These are phyloP conservation scores for Diabrotica undecimpunctata DNA, from an alignment of 1,140 invertebrate genomes.

Conservation along the genomic window DNA sequence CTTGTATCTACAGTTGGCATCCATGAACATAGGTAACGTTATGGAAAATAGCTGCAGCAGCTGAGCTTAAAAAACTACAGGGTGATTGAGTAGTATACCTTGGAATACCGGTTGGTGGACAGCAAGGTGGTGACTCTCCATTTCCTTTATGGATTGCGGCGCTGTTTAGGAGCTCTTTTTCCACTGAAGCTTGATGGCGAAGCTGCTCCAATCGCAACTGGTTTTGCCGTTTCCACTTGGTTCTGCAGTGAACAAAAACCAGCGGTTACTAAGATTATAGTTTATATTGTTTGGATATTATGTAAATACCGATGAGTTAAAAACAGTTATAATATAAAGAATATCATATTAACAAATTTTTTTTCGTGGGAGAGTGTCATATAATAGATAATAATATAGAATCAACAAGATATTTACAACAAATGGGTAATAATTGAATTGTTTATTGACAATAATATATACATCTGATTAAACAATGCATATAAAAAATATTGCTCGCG, in stretches of 20 bases:
- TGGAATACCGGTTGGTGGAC: constrained; percentile 29
- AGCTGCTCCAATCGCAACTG: constrained; percentile 81
- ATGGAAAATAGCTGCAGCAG: constrained; percentile 67
- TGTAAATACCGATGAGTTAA: too few relatives aligned
- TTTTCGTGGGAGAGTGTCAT: too few relatives aligned
- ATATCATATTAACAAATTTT: too few relatives aligned
- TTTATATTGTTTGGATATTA: too few relatives aligned
- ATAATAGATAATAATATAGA: too few relatives aligned
- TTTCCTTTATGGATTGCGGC: constrained; percentile 32
- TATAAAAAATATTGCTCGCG: too few relatives aligned
- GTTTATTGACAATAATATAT: too few relatives aligned
- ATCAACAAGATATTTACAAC: too few relatives aligned
- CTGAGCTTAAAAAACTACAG: constrained; percentile 52
- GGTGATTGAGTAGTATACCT: constrained; percentile 45
- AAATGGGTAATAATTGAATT: too few relatives aligned
- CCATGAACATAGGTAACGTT: constrained; percentile 72
- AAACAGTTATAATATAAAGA: too few relatives aligned
- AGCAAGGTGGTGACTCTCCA: constrained; percentile 34
- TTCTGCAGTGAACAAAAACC: constrained; percentile 55
- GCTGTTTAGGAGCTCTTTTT: constrained; percentile 55
- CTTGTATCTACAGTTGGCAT: constrained; percentile 51
- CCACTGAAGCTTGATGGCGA: constrained; percentile 69
- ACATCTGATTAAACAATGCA: too few relatives aligned
- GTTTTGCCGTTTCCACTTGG: constrained; percentile 93
- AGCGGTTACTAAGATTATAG: too few relatives aligned